Percentiles rank a stretch among this genome's conserved stretches.
Conservation (phyloP, 2,113 vertebrate species). For the Ciconia stormi region DNA sequence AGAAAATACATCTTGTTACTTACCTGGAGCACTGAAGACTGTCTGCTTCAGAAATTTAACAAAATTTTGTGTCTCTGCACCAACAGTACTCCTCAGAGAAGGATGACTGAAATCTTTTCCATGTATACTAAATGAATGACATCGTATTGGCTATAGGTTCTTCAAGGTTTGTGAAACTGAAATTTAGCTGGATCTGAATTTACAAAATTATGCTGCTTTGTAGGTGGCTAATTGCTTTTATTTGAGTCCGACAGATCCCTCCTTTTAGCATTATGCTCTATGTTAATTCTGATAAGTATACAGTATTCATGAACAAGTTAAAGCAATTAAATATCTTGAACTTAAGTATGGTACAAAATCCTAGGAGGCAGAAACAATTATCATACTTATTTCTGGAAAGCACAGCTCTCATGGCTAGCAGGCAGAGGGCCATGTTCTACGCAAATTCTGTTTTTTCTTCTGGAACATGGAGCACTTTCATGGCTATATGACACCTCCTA, state of each 20-base stretch:
- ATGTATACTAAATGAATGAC: neutral
- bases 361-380: neutral
- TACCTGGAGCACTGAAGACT: neutral
- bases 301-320: neutral
- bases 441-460: neutral
- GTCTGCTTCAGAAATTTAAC: neutral
- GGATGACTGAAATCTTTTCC: neutral
- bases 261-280: neutral
- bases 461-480: neutral
- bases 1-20: neutral
- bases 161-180: neutral
- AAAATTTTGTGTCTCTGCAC: neutral
- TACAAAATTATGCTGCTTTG: neutral
- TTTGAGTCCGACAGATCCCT: neutral
- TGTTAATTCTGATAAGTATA: neutral
- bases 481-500: neutral
- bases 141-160: neutral
- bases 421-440: neutral
- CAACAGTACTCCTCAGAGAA: neutral
- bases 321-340: neutral
- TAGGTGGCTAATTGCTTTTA: neutral
- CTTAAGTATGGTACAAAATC: neutral
- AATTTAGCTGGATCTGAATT: conserved; percentile 8
- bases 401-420: neutral
- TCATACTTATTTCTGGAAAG: neutral